Percentiles rank a stretch among this genome's conserved stretches.
phyloP scores from a whole-genome alignment of 1,140 invertebrate genomes.

The Rhopalosiphum maidis region DNA sequence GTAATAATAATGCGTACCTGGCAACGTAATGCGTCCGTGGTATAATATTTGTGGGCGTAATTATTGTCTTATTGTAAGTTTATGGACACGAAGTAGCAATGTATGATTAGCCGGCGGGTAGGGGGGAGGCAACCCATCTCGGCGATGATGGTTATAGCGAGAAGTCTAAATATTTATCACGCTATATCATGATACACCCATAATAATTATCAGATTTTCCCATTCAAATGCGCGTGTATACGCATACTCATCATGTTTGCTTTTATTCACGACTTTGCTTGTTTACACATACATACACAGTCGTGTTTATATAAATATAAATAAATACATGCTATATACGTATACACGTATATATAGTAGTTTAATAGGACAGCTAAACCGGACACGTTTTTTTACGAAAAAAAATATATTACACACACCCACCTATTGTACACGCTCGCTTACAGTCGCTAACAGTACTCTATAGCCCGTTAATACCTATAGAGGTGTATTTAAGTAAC shows the following conservation, averaged over 20 bases:
- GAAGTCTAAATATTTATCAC: slow-evolving; percentile 50
- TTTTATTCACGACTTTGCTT: slow-evolving; percentile 48
- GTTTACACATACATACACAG: background rate
- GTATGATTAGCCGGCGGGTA: background rate
- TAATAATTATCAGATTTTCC: slow-evolving; percentile 53
- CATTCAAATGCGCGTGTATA: slow-evolving; percentile 29
- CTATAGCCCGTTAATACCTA: background rate
- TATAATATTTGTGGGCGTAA: slow-evolving; percentile 7
- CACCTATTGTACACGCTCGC: background rate
- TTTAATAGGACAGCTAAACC: slow-evolving; percentile 33
- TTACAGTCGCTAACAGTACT: background rate
- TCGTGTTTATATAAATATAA: background rate
- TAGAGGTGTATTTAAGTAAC: background rate
- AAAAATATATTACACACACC: background rate
- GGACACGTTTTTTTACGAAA: slow-evolving; percentile 40
- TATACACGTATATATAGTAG: background rate
- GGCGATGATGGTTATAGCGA: background rate
- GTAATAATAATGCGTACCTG: background rate
- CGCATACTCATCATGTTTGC: background rate
- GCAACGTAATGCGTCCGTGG: background rate
- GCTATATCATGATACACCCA: slow-evolving; percentile 28
- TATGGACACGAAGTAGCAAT: background rate
- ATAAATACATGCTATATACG: background rate
- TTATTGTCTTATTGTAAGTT: slow-evolving; percentile 17
- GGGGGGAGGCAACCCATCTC: background rate